Conservation (phyloP, 2,888 invertebrate genomes). For the Aquatica leii region DNA sequence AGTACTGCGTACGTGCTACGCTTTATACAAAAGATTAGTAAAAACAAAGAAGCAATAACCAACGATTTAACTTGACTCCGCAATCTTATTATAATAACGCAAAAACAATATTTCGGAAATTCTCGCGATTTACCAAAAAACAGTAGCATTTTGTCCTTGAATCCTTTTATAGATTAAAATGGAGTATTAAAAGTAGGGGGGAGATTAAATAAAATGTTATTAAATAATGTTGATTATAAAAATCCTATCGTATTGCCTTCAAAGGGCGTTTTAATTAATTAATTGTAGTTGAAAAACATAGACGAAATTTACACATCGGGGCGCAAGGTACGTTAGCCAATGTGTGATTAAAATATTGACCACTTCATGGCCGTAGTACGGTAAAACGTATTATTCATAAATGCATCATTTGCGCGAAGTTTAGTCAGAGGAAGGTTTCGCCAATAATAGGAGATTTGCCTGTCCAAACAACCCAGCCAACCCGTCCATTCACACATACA, state of each 20-base stretch:
- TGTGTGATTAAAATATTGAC: no score
- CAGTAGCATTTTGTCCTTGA: conserved; percentile 16
- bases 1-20: background rate
- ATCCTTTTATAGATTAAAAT: conserved; percentile 28
- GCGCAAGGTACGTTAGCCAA: conserved; percentile 26
- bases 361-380: no score
- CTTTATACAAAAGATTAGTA: no score
- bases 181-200: background rate
- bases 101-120: background rate
- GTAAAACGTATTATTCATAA: conserved; percentile 1
- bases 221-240: conserved; percentile 8
- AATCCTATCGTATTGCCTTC: conserved; percentile 7
- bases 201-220: conserved; percentile 2
- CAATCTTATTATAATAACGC: no score
- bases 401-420: background rate
- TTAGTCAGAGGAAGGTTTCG: background rate
- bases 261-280: background rate
- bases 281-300: conserved; percentile 4
- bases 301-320: background rate
- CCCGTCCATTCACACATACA: conserved; percentile 32
- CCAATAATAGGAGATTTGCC: conserved; percentile 48
- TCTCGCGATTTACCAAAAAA: conserved; percentile 7
- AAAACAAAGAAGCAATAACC: no score
- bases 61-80: no score
- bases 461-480: background rate